Percentiles rank a stretch among this genome's conserved stretches.
phyloP scores from a whole-genome alignment of 2,888 invertebrate species.

The Deilephila elpenor region DNA sequence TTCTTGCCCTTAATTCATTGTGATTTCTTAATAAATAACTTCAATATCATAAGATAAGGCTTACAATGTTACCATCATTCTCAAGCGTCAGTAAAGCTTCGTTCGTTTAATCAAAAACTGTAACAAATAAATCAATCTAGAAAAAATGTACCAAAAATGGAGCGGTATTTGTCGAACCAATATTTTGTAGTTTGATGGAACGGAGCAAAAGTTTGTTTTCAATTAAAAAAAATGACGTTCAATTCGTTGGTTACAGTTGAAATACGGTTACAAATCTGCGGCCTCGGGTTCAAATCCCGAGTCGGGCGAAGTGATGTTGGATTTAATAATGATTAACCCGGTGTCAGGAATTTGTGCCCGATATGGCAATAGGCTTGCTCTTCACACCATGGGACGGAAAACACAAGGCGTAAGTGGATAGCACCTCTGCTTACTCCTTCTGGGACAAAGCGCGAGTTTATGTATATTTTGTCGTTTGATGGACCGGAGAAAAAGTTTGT shows the following conservation, averaged over 20 bases:
- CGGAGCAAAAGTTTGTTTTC: slow-evolving; percentile 39
- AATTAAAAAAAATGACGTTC: slow-evolving; percentile 40
- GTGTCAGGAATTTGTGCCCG: too few relatives aligned
- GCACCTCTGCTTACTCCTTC: too few relatives aligned
- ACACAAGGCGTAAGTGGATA: too few relatives aligned
- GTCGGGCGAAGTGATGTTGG: too few relatives aligned
- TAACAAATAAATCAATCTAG: background rate
- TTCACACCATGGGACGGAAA: too few relatives aligned
- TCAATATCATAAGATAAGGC: background rate
- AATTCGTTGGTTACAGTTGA: background rate
- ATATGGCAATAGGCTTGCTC: too few relatives aligned
- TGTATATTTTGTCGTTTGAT: slow-evolving; percentile 1
- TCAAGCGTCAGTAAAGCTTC: background rate
- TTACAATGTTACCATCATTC: background rate
- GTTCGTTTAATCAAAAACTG: background rate
- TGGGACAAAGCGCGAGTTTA: too few relatives aligned
- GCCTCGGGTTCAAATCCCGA: too few relatives aligned
- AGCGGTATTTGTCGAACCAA: background rate
- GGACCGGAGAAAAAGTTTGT: slow-evolving; percentile 35
- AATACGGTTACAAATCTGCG: too few relatives aligned
- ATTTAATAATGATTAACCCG: too few relatives aligned
- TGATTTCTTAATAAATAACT: background rate
- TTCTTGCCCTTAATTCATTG: too few relatives aligned
- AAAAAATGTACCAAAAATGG: background rate
- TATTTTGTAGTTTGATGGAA: slow-evolving; percentile 15